Evolutionary conservation across 2,113 vertebrate genomes (phyloP).

Genomic region (Elephantulus edwardii): DNA sequence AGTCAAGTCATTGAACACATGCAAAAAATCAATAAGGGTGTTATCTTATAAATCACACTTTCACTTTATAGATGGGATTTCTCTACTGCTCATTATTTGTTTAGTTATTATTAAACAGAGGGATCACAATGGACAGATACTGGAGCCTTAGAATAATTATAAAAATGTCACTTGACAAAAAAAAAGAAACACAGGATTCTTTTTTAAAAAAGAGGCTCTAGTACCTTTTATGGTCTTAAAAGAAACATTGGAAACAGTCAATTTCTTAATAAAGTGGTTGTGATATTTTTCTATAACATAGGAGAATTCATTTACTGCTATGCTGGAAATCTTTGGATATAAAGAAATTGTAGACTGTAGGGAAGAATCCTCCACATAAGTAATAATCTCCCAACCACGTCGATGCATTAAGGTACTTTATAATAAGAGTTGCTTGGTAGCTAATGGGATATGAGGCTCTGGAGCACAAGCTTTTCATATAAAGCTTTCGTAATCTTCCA

Average conservation of each 20-base stretch:
- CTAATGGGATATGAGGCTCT: slow-evolving; percentile 54
- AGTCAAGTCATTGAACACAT: slow-evolving; percentile 50
- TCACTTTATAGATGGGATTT: slow-evolving; percentile 44
- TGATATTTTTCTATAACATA: not conserved
- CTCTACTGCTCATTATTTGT: not conserved
- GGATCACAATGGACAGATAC: not conserved
- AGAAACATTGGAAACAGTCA: not conserved
- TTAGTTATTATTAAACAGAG: slow-evolving; percentile 10
- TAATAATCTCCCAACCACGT: slow-evolving; percentile 8
- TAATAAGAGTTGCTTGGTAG: slow-evolving; percentile 37
- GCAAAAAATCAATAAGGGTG: slow-evolving; percentile 42
- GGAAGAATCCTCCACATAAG: not conserved
- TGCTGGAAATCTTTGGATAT: slow-evolving; percentile 15
- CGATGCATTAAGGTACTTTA: slow-evolving; percentile 42
- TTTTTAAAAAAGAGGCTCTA: not conserved
- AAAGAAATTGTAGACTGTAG: slow-evolving; percentile 43
- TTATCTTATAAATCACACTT: slow-evolving; percentile 51
- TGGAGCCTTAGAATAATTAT: slow-evolving; percentile 39
- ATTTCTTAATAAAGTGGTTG: slow-evolving; percentile 44
- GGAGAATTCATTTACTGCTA: slow-evolving; percentile 13
- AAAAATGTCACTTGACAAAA: slow-evolving; percentile 30
- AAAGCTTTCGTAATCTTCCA: slow-evolving; percentile 44
- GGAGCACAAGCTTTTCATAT: no score
- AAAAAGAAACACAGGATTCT: not conserved
- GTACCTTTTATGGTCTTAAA: not conserved